These are phyloP conservation scores for Biston stratarius DNA, from an alignment of 2,888 invertebrate species.

Conservation along the genomic window DNA sequence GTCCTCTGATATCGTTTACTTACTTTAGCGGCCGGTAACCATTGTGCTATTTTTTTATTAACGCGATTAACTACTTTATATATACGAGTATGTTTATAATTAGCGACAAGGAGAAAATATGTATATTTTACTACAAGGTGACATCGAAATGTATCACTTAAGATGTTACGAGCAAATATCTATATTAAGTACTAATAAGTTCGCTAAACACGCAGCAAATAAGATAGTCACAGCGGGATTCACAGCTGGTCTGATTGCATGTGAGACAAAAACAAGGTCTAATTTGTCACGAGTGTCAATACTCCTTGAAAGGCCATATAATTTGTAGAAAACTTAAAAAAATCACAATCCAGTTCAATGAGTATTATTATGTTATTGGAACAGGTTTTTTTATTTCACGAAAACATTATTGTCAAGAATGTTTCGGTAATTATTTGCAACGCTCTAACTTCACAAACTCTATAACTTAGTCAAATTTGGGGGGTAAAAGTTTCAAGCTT, in stretches of 20 bases:
- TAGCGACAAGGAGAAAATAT: neutral
- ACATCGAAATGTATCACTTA: constrained; percentile 1
- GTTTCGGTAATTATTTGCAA: neutral
- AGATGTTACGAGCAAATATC: constrained; percentile 10
- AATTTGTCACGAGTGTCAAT: constrained; percentile 5
- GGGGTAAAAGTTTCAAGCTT: too few relatives aligned
- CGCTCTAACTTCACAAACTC: too few relatives aligned
- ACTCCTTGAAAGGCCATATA: neutral
- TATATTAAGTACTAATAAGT: constrained; percentile 11
- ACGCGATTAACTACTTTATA: constrained; percentile 6
- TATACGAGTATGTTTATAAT: neutral
- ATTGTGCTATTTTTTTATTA: constrained; percentile 25
- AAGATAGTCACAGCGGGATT: constrained; percentile 2
- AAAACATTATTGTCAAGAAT: neutral
- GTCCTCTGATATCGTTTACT: constrained; percentile 35
- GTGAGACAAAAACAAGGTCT: constrained; percentile 23
- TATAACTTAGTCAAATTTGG: too few relatives aligned
- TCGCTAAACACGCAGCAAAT: neutral
- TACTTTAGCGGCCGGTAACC: constrained; percentile 14
- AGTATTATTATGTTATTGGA: neutral
- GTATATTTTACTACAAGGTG: constrained; percentile 9
- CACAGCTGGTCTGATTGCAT: constrained; percentile 2
- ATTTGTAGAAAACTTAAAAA: too few relatives aligned
- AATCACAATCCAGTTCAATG: neutral
- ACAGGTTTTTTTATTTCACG: neutral